Evolutionary conservation across 2,113 vertebrate species (phyloP), one percentile per base, ranked within the genome.

Genomic region (Lasiurus cinereus): DNA sequence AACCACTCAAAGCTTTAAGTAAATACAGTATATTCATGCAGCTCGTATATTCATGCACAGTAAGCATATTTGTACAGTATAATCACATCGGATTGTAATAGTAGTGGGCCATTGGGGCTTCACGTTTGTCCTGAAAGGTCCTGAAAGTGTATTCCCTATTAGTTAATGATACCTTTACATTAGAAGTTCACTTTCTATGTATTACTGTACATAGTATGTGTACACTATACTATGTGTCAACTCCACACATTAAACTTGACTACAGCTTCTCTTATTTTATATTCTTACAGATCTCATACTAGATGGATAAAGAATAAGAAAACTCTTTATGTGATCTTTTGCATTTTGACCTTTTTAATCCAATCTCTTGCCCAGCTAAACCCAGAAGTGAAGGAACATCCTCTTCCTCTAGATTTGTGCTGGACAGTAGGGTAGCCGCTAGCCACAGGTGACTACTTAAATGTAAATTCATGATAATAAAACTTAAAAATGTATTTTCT

Each of bases 401-500:
- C 50, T 64, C 84, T 22, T 74, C 54, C 39, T 76, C 24, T 78
- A 70, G 52, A 83, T 85, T 54, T 59, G 13, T 52, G 9, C 27
- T 80, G 2, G 24, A 72, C 13, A 10, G 2, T 54, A 54, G 5
- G 14, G 39, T 69, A 59, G 54, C 52, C 59, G 50, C 39, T 79
- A 88, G 52, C 19, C 27, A 29, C 9, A 83, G 12, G 39, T 64
- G 1, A 7, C 31, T 70, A 54, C 72, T 84, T 78, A 85, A 74
- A 12, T 72, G 85, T 77, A 24, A 76, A 70, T 73, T 52, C 66
- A 69, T 29, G 83, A 16, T 36, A 64, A 69, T 36, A 72, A 73
- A 88, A 70, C 50, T 48, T 50, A 62, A 88, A 88, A 83, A 36
- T 91, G 74, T 22, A 77, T 43, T 92, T 59, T 76, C 29, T 64